These are phyloP conservation scores for Ivindomyrus marchei DNA, from an alignment of 2,113 vertebrate species.

Conservation along the genomic window DNA sequence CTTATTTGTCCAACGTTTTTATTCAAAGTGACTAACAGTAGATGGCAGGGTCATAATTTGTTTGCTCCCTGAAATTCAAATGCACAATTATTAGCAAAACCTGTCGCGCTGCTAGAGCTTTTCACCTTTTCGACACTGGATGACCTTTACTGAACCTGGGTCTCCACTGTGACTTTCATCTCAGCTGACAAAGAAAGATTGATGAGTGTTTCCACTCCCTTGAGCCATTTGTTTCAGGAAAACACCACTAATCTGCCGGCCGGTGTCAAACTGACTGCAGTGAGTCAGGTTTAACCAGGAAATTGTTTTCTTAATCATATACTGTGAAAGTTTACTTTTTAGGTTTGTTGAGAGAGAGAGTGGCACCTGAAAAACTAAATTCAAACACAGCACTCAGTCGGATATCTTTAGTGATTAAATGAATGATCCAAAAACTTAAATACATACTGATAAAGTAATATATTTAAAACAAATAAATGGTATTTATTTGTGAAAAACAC, in stretches of 20 bases:
- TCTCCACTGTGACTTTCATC: neutral
- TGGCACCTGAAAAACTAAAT: neutral
- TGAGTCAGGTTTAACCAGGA: neutral
- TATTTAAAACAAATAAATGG: neutral
- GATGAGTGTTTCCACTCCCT: neutral
- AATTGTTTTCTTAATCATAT: neutral
- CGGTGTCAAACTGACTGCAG: neutral
- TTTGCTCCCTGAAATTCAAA: neutral
- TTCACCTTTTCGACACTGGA: neutral
- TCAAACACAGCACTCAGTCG: neutral
- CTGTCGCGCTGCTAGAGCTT: neutral
- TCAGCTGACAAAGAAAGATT: neutral
- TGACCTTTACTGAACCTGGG: neutral
- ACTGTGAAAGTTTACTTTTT: neutral
- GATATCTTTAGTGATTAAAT: neutral
- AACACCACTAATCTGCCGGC: neutral
- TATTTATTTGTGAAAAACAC: conserved; percentile 5
- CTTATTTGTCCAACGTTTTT: neutral
- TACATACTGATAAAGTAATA: neutral
- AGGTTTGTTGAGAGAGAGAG: neutral
- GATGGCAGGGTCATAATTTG: neutral
- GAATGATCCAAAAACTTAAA: neutral
- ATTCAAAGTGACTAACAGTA: neutral
- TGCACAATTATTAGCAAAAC: neutral
- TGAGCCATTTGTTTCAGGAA: neutral